phyloP scores from a whole-genome alignment of 1,140 invertebrate genomes.

The Lethocerus indicus region DNA sequence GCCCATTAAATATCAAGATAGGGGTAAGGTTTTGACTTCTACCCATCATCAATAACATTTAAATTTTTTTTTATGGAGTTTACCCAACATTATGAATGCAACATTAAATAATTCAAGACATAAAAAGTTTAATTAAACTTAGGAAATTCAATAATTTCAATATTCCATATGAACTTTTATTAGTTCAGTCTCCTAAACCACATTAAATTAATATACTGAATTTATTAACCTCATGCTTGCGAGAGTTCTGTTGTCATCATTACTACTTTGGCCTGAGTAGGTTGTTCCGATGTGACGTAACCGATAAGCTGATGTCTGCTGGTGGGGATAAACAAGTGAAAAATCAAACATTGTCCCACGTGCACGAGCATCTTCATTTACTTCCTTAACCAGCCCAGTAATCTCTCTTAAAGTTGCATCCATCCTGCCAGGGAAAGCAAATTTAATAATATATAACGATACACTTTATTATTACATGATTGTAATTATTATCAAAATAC shows the following conservation, averaged over 20 bases:
- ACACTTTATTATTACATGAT: not conserved
- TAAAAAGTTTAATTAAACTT: not conserved
- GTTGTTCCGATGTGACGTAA: conserved; percentile 92
- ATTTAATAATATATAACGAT: not conserved
- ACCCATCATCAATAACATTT: too few species aligned
- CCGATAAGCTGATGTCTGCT: conserved; percentile 50
- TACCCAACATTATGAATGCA: too few species aligned
- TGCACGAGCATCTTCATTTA: conserved; percentile 86
- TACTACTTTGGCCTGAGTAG: conserved; percentile 76
- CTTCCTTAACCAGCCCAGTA: conserved; percentile 89
- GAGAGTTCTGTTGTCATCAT: conserved; percentile 80
- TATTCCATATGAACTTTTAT: too few species aligned
- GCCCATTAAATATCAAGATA: too few species aligned
- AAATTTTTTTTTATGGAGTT: too few species aligned
- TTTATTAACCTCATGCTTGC: conserved; percentile 39
- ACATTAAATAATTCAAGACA: too few species aligned
- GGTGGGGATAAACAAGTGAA: conserved; percentile 83
- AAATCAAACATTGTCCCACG: conserved; percentile 99
- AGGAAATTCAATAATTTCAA: too few species aligned
- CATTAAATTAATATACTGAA: too few species aligned
- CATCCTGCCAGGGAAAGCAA: conserved; percentile 34
- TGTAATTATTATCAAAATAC: not conserved
- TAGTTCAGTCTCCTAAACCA: too few species aligned
- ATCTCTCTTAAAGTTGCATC: conserved; percentile 95
- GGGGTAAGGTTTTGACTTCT: too few species aligned